Evolutionary conservation across 2,113 vertebrate genomes (phyloP).

Genomic region (Pica pica): DNA sequence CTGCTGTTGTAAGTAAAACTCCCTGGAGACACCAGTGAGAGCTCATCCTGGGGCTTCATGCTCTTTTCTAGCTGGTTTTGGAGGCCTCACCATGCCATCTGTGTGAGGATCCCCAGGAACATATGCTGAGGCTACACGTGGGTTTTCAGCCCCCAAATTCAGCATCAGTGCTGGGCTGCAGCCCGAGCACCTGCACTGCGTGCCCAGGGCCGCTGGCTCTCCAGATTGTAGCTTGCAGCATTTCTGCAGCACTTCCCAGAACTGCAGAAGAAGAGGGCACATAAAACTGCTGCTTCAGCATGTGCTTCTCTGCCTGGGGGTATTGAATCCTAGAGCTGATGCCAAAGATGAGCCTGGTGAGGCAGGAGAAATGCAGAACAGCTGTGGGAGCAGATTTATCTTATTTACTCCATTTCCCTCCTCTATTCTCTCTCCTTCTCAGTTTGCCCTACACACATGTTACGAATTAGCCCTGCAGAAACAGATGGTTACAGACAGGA

Average conservation of each 20-base stretch:
- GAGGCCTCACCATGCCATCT: neutral
- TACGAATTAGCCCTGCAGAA: neutral
- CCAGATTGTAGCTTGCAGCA: neutral
- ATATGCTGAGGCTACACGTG: rapidly evolving
- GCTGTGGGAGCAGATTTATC: neutral
- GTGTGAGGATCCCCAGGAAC: neutral
- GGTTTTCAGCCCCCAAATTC: neutral
- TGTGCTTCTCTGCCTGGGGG: neutral
- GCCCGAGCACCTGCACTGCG: rapidly evolving
- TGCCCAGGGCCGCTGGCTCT: rapidly evolving
- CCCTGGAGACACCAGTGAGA: neutral
- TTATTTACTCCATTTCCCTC: neutral
- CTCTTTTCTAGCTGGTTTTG: neutral
- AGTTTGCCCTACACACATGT: neutral
- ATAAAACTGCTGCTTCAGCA: neutral
- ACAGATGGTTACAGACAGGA: neutral
- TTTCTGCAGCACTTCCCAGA: neutral
- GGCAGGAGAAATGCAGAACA: neutral
- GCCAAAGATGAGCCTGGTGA: neutral
- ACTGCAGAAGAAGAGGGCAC: neutral
- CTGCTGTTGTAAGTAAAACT: neutral
- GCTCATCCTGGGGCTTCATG: neutral
- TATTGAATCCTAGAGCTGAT: neutral
- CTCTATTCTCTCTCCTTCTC: neutral
- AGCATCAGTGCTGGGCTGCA: neutral